Percentiles rank a stretch among this genome's conserved stretches.
These are phyloP conservation scores for Synergus umbraculus DNA, from an alignment of 2,888 invertebrate genomes.

Conservation along the genomic window DNA sequence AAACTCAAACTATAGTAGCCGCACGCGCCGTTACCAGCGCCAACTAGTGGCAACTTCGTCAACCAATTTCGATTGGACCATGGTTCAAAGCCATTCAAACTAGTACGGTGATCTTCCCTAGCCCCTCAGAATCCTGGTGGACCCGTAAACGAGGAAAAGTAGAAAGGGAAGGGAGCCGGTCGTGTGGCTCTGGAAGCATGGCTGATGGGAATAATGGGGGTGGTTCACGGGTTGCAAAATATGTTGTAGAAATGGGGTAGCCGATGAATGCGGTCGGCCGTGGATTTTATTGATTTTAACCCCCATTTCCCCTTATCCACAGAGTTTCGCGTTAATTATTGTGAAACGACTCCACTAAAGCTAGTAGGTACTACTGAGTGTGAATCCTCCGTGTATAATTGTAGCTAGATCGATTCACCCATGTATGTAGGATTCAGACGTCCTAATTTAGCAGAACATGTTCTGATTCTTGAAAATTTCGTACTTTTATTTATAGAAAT, in stretches of 20 bases:
- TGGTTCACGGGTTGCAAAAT: slow-evolving; percentile 69
- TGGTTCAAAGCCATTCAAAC: slow-evolving; percentile 40
- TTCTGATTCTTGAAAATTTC: too few relatives aligned
- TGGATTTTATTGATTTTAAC: slow-evolving; percentile 75
- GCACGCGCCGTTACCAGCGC: slow-evolving; percentile 57
- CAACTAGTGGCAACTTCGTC: slow-evolving; percentile 64
- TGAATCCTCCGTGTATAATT: background rate
- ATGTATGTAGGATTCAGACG: too few relatives aligned
- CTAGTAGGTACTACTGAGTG: background rate
- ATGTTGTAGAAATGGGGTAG: slow-evolving; percentile 73
- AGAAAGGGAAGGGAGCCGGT: slow-evolving; percentile 44
- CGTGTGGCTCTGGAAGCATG: slow-evolving; percentile 43
- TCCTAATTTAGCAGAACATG: too few relatives aligned
- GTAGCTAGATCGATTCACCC: background rate
- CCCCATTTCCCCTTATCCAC: slow-evolving; percentile 46
- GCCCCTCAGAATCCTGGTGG: slow-evolving; percentile 50
- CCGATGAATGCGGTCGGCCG: slow-evolving; percentile 73
- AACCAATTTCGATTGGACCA: slow-evolving; percentile 53
- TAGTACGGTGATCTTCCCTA: slow-evolving; percentile 9
- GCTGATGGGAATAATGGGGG: slow-evolving; percentile 46
- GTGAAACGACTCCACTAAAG: slow-evolving; percentile 29
- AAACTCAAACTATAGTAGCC: slow-evolving; percentile 53
- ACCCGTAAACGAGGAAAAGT: slow-evolving; percentile 46
- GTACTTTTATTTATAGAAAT: too few relatives aligned
- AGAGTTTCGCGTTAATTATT: slow-evolving; percentile 56